phyloP scores from a whole-genome alignment of 2,888 invertebrate species.

The Caenorhabditis virilis region DNA sequence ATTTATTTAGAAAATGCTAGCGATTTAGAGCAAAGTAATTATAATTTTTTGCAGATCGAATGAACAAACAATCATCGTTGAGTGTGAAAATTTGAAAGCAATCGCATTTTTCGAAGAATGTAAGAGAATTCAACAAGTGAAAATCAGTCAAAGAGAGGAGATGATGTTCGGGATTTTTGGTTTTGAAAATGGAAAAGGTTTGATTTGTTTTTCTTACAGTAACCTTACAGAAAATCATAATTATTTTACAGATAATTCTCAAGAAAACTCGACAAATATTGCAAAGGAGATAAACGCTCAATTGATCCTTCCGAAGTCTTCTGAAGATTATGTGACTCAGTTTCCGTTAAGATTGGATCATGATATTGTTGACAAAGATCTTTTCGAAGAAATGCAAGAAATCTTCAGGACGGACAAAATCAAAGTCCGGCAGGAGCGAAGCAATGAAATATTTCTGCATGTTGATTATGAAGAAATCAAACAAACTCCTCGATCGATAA shows the following conservation, averaged over 20 bases:
- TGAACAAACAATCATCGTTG: too few relatives aligned
- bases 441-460: constrained; percentile 21
- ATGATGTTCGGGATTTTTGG: constrained; percentile 33
- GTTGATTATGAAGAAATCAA: constrained; percentile 14
- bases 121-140: constrained; percentile 10
- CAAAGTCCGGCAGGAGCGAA: constrained; percentile 11
- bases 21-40: too few relatives aligned
- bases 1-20: too few relatives aligned
- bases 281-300: too few relatives aligned
- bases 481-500: constrained; percentile 12
- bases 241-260: too few relatives aligned
- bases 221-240: too few relatives aligned
- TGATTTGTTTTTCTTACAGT: neutral
- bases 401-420: constrained; percentile 7
- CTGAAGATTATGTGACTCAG: too few relatives aligned
- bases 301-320: constrained; percentile 14
- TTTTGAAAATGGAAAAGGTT: neutral
- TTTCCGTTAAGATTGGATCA: too few relatives aligned
- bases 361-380: constrained; percentile 7
- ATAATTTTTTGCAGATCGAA: too few relatives aligned
- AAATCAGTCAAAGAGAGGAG: constrained; percentile 13
- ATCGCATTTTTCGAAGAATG: constrained; percentile 5
- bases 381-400: constrained; percentile 1
- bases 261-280: too few relatives aligned
- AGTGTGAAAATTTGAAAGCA: constrained; percentile 9